Conservation (phyloP, 2,113 vertebrate species). For the Platysternon megacephalum region DNA sequence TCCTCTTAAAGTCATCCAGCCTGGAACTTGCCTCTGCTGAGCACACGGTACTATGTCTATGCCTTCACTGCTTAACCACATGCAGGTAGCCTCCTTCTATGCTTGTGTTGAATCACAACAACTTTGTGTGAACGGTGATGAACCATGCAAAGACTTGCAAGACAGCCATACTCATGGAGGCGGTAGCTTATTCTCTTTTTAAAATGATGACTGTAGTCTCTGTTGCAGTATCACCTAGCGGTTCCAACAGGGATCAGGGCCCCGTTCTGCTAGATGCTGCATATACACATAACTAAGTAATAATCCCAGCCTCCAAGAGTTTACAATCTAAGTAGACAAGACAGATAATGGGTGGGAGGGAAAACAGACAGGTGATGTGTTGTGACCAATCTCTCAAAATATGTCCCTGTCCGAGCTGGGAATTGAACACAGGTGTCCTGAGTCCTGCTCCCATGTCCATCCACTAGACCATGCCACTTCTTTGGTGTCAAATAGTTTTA, state of each 20-base stretch:
- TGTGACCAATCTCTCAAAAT: accelerated
- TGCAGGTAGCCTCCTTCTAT: background rate
- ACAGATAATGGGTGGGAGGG: background rate
- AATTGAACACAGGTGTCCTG: background rate
- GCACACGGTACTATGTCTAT: background rate
- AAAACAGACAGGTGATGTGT: background rate
- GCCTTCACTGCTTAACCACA: background rate
- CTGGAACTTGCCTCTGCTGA: background rate
- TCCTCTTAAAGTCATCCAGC: background rate
- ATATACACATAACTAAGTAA: background rate
- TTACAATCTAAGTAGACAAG: background rate
- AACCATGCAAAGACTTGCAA: background rate
- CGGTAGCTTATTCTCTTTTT: background rate
- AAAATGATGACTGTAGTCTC: accelerated
- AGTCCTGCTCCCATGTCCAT: background rate
- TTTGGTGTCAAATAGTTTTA: background rate
- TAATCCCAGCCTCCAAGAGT: accelerated
- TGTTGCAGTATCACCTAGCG: accelerated
- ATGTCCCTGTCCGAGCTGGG: background rate
- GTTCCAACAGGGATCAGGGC: background rate
- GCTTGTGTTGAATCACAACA: background rate
- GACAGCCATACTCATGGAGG: accelerated
- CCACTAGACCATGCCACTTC: background rate
- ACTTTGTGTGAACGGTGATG: background rate
- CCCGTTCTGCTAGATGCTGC: background rate